Evolutionary conservation across 1,140 invertebrate species (phyloP).

Genomic region (Phocides pigmalion): DNA sequence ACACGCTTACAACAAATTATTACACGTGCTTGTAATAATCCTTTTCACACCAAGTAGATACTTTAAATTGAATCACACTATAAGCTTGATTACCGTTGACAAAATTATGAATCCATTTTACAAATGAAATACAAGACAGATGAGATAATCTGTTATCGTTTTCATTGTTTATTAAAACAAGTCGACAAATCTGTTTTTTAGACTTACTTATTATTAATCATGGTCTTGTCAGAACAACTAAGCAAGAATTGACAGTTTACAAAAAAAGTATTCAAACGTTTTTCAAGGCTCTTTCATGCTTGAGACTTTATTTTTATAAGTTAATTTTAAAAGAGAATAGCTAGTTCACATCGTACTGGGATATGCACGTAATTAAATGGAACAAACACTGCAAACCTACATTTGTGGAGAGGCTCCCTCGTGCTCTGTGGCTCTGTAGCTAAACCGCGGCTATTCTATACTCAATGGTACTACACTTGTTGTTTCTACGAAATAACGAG

Average conservation of each 20-base stretch:
- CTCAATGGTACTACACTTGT: constrained; percentile 23
- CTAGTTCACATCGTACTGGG: constrained; percentile 12
- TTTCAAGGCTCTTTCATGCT: background rate
- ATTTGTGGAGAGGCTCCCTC: constrained; percentile 5
- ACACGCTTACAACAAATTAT: too few relatives aligned
- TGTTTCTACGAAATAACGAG: constrained; percentile 28
- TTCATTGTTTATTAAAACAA: background rate
- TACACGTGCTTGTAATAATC: too few relatives aligned
- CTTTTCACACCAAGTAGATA: too few relatives aligned
- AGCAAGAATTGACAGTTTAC: background rate
- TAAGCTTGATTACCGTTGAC: too few relatives aligned
- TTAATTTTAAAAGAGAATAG: constrained; percentile 2
- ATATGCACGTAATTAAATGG: constrained; percentile 30
- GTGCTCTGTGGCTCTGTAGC: background rate
- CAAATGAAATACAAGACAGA: background rate
- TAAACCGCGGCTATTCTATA: constrained; percentile 14
- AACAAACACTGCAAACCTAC: constrained; percentile 23
- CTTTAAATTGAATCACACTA: too few relatives aligned
- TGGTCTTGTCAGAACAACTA: background rate
- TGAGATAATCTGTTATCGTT: background rate
- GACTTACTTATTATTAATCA: too few relatives aligned
- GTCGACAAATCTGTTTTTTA: background rate
- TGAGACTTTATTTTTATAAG: background rate
- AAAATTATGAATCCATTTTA: too few relatives aligned
- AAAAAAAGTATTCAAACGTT: background rate